Base-by-base conservation (phyloP, 2,113 vertebrate genomes). In the Oryzias curvinotus region DNA sequence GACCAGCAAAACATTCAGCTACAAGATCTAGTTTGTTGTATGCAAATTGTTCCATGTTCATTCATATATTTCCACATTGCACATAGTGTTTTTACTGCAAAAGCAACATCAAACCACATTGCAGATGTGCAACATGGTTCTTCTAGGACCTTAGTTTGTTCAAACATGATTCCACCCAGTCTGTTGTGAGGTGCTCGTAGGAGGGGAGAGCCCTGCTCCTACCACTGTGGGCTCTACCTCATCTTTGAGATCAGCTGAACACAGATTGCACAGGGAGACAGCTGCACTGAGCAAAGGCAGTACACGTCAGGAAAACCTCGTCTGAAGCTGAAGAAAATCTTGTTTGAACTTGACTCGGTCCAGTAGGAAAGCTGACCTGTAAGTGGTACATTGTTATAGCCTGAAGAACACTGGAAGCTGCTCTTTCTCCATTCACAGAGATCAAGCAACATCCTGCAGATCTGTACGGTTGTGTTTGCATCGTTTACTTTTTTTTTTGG, bases 1-100 rank as follows among this genome's bases (percentile, higher is more conserved):
- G 91, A 91, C 91, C 90, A 92, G 90, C 88, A 91, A 91, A 90
- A 92, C 90, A 92, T 92, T 92, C 90, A 92, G 87, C 88, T 90
- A 92, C 89, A 91, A 86, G 78, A 89, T 90, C 90, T 90, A 87
- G 86, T 86, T 89, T 81, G 82, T 90, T 82, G 82, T 90, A 90
- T 89, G 90, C 88, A 87, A 84, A 36, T 85, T 86, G 78, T 75
- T 87, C 86, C 85, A 82, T 85, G 89, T 74, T 82, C 85, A 87
- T 86, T 85, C 87, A 85, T 79, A 81, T 80, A 80, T 77, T 82
- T 83, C 87, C 77, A 89, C 81, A 85, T 87, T 86, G 71, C 85
- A 91, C 85, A 90, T 65, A 84, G 49, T 43, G 71, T 80, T 84
- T 53, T 84, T 53, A 91, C 83, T 87, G 86, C 85, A 89, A 91